phyloP scores from a whole-genome alignment of 2,888 invertebrate species.

The Cordilura impudica region DNA sequence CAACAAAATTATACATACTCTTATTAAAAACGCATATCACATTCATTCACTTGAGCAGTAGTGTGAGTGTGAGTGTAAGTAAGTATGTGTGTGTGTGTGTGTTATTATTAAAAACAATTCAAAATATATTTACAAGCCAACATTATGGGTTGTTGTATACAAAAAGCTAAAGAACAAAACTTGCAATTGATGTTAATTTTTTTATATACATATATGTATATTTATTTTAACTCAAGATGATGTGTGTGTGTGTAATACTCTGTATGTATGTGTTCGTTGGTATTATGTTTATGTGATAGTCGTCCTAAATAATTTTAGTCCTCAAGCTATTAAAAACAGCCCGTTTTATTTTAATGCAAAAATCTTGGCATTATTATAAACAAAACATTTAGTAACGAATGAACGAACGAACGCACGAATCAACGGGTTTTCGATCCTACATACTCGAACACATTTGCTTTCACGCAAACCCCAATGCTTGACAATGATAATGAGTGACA shows the following conservation, averaged over 20 bases:
- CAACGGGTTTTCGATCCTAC: conserved; percentile 13
- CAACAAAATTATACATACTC: conserved; percentile 32
- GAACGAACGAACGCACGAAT: neutral
- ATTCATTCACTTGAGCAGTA: neutral
- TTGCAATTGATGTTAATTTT: conserved; percentile 35
- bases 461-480: conserved; percentile 36
- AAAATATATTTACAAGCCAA: conserved; percentile 10
- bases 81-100: neutral
- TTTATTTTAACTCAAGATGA: conserved; percentile 9
- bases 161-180: neutral
- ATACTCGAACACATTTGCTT: neutral
- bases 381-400: neutral
- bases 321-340: conserved; percentile 14
- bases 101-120: conserved; percentile 4
- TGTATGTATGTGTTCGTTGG: neutral
- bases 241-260: too few species aligned
- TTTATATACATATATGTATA: too few species aligned
- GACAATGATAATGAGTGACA: conserved; percentile 62
- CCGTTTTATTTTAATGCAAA: conserved; percentile 10
- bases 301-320: neutral
- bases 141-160: conserved; percentile 1
- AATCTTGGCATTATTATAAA: conserved; percentile 9
- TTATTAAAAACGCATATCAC: neutral
- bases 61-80: neutral
- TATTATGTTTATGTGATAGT: neutral